A percentile compares a stretch with the other conserved stretches of the same genome.
These are phyloP conservation scores for Caenorhabditis brenneri DNA, from an alignment of 1,140 invertebrate genomes.

Conservation along the genomic window DNA sequence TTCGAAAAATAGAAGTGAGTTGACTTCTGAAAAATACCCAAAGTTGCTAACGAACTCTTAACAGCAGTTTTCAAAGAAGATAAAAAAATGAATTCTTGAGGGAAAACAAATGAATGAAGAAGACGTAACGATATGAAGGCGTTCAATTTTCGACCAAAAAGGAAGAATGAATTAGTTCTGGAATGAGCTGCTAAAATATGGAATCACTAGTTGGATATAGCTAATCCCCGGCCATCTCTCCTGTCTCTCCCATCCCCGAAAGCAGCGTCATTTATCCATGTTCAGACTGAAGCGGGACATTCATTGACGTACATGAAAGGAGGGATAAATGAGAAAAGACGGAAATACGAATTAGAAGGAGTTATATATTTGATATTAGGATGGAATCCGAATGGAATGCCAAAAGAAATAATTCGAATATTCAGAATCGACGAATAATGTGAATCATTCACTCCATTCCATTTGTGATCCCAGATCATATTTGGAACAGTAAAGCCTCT, in stretches of 20 bases:
- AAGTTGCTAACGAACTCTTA: too few species aligned
- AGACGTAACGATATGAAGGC: background rate
- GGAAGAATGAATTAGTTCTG: background rate
- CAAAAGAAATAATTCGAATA: background rate
- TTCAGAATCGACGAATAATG: too few species aligned
- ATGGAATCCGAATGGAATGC: background rate
- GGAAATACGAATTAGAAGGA: constrained; percentile 3
- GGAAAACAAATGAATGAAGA: background rate
- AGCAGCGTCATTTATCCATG: background rate
- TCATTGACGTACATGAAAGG: constrained; percentile 8
- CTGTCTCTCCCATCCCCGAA: background rate
- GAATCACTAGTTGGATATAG: constrained; percentile 5
- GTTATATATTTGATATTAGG: background rate
- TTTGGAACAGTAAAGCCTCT: too few species aligned
- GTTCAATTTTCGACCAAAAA: background rate
- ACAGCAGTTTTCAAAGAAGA: too few species aligned
- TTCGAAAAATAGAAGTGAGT: background rate
- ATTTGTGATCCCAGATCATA: too few species aligned
- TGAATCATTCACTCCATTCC: too few species aligned
- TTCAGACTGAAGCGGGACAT: background rate
- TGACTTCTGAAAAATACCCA: background rate
- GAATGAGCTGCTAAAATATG: background rate
- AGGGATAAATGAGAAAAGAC: background rate
- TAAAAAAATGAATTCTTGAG: background rate
- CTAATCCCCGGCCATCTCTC: background rate